phyloP scores from a whole-genome alignment of 2,113 vertebrate species.

The Ictalurus furcatus region DNA sequence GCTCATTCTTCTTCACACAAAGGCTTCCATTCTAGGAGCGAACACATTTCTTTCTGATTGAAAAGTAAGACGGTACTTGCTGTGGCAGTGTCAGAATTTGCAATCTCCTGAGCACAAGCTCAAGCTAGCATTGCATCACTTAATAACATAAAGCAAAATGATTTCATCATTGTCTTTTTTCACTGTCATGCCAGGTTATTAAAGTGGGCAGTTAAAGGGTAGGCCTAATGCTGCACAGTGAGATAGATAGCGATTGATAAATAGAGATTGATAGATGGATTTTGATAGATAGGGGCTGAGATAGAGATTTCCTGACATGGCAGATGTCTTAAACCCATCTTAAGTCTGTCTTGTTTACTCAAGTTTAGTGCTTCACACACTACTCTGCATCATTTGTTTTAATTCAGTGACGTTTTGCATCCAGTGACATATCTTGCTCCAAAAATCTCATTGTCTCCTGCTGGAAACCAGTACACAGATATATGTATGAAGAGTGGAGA shows the following conservation, averaged over 20 bases:
- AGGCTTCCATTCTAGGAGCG: not conserved
- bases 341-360: not conserved
- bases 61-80: not conserved
- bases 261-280: no score
- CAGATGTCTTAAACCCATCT: not conserved
- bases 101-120: not conserved
- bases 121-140: not conserved
- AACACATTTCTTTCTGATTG: not conserved
- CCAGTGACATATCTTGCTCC: not conserved
- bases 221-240: not conserved
- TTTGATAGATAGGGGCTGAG: no score
- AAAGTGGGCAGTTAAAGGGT: not conserved
- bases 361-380: not conserved
- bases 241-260: not conserved
- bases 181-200: not conserved
- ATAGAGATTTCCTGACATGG: not conserved
- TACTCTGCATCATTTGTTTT: not conserved
- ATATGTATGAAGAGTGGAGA: not conserved
- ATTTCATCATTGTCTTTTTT: not conserved
- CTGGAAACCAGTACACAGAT: not conserved
- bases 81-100: not conserved
- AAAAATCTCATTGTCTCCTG: not conserved
- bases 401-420: not conserved
- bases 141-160: not conserved
- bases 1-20: not conserved